Percentiles rank a stretch among this genome's conserved stretches.
phyloP scores from a whole-genome alignment of 2,797 vertebrate genomes.

The Phrynocephalus guinanensis region DNA sequence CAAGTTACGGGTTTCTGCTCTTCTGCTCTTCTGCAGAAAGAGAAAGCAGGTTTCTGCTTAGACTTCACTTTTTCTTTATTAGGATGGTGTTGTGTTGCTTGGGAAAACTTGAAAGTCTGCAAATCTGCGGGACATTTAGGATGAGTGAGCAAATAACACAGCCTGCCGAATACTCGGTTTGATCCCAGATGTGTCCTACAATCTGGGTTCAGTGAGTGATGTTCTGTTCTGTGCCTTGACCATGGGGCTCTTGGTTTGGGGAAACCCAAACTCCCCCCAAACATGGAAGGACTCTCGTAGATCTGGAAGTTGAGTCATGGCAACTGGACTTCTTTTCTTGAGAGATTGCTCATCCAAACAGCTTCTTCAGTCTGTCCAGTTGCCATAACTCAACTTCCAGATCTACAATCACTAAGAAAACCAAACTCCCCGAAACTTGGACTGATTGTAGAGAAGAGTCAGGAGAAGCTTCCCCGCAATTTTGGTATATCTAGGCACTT shows the following conservation, averaged over 20 bases:
- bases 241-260: not conserved
- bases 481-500: too few relatives aligned
- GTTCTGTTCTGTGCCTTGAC: not conserved
- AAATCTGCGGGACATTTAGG: slow-evolving; percentile 8
- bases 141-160: not conserved
- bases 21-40: not conserved
- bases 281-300: too few relatives aligned
- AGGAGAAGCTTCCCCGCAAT: too few relatives aligned
- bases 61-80: slow-evolving; percentile 25
- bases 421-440: too few relatives aligned
- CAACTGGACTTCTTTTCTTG: too few relatives aligned
- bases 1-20: not conserved
- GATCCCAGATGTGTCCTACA: slow-evolving; percentile 4
- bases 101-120: not conserved
- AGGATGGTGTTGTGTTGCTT: not conserved
- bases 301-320: too few relatives aligned
- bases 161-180: not conserved
- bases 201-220: not conserved
- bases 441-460: too few relatives aligned
- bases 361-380: too few relatives aligned
- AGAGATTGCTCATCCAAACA: too few relatives aligned
- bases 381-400: too few relatives aligned
- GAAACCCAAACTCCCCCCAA: too few relatives aligned
- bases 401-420: too few relatives aligned
- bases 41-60: slow-evolving; percentile 19